Conservation (phyloP, 2,797 vertebrate genomes). For the Steatocranus sp. region DNA sequence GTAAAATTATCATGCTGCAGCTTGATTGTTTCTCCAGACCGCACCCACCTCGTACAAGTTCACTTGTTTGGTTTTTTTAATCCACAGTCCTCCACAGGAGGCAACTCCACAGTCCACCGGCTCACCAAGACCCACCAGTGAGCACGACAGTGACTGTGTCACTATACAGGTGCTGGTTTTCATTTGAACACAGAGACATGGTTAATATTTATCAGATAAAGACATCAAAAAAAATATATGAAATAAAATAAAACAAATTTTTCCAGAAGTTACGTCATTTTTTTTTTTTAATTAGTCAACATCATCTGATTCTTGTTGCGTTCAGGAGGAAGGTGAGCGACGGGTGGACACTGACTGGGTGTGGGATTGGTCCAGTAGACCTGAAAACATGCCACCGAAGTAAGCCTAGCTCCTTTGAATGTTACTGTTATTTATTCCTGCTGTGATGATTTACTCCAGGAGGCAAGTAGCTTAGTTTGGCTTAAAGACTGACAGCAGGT, state of each 20-base stretch:
- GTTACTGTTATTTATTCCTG: background rate
- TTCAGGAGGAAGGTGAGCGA: slow-evolving; percentile 69
- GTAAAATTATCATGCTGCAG: background rate
- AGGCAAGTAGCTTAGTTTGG: background rate
- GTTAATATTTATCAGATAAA: background rate
- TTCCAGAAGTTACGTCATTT: background rate
- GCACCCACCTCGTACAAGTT: background rate
- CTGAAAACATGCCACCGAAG: slow-evolving; percentile 77
- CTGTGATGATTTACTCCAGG: background rate
- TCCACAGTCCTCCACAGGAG: slow-evolving; percentile 62
- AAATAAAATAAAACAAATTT: background rate
- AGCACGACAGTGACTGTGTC: slow-evolving; percentile 72
- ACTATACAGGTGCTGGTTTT: slow-evolving; percentile 65
- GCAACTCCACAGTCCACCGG: slow-evolving; percentile 51
- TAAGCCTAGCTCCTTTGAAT: slow-evolving; percentile 34
- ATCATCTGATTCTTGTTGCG: background rate
- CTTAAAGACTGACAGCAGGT: background rate
- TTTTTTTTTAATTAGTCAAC: rapidly evolving
- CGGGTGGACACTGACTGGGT: slow-evolving; percentile 70
- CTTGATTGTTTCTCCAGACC: background rate
- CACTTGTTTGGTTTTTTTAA: background rate
- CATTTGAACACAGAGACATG: background rate
- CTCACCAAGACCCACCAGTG: slow-evolving; percentile 62
- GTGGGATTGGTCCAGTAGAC: slow-evolving; percentile 79
- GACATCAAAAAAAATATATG: background rate